Evolutionary conservation across 1,140 invertebrate species (phyloP), one percentile per base, ranked within the genome.

Genomic region (Physella acuta): DNA sequence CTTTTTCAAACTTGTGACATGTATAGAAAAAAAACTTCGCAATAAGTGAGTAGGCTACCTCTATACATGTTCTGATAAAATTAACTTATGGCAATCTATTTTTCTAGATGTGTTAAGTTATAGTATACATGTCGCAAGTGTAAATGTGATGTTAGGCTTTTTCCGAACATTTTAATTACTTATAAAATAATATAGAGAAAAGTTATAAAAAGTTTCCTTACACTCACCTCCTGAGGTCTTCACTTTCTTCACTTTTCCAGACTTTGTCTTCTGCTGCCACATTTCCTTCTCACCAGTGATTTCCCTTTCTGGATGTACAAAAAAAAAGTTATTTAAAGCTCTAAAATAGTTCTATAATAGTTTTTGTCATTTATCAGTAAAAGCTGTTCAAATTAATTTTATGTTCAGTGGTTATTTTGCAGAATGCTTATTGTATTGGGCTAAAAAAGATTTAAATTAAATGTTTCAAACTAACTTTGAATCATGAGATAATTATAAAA

Each of bases 271-370:
- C 51, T 66, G 51, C 5, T 56, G 11, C 24, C 44, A 64, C 1
- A 3, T 24, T 1, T 64, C 53, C n/a, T 58, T 58, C 64, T 66
- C 53, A 56, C 64, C 53, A 55, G 36, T 66, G 2, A 49, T 4
- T 53, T 66, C 64, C 26, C 53, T 55, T 44, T 66, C 64, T 66
- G 17, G 3, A 66, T 3, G 11, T 37, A 63, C 26, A 55, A 55
- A 55, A 55, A 4, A 55, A 2, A 55, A 8, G 51, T 52, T 52
- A 52, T 20, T 8, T 5, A 4, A 55, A 55, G 31, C 2, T 26
- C 3, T 55, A 2, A 55, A 30, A n/a, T n/a, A 55, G 14, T 11
- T 14, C 26, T 30, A 30, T 30, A 2, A 55, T 55, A 3, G 28
- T 30, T n/a, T 30, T 11, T 55, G 39, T 44, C 20, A 44, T 44